Evolutionary conservation across 2,797 vertebrate species (phyloP).

Genomic region (Glossophaga mutica): DNA sequence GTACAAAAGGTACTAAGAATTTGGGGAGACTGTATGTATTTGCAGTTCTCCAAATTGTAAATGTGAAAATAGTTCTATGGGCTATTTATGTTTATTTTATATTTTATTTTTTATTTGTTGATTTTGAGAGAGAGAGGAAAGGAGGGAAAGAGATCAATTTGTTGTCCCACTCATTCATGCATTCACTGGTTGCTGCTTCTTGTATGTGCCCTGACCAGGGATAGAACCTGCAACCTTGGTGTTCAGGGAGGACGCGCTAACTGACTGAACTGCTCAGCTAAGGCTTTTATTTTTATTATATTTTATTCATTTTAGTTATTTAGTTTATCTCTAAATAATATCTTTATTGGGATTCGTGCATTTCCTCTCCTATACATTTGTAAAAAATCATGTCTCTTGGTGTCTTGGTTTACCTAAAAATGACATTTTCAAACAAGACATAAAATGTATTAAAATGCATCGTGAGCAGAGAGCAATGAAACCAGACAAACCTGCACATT

Average conservation of each 20-base stretch:
- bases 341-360: background rate
- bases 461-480: background rate
- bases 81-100: background rate
- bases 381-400: background rate
- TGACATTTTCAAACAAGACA: background rate
- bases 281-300: background rate
- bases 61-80: background rate
- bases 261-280: no score
- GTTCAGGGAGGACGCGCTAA: accelerated
- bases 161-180: background rate
- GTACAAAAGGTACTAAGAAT: background rate
- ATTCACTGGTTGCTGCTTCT: no score
- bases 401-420: background rate
- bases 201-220: background rate
- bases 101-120: background rate
- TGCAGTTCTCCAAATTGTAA: background rate
- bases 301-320: background rate
- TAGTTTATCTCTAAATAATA: background rate
- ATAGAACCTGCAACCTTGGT: background rate
- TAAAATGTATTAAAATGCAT: background rate
- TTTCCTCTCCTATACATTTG: background rate
- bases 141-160: background rate
- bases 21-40: background rate
- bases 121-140: background rate
- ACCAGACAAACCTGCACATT: background rate